Evolutionary conservation across 2,888 invertebrate genomes (phyloP), one percentile per base, ranked within the genome.

Genomic region (Cerceris ruficornis): DNA sequence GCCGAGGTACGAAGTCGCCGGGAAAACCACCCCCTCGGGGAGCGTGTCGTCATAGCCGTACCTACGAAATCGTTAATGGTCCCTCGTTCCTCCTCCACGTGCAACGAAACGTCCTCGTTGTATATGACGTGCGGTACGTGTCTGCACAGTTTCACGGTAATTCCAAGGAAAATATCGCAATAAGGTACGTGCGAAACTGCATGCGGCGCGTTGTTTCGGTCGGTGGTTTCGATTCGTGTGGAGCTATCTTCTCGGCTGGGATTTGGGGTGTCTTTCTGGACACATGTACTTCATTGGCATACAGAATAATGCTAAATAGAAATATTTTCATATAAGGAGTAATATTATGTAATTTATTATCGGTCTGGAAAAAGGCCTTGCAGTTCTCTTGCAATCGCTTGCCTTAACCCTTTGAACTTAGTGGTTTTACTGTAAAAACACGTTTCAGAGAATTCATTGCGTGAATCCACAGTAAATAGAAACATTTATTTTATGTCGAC

Each of bases 111-210:
- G 75, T 68, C 79, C 72, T 46, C 69, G 6, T 28, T 60, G 59
- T 55, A 69, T 68, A 81, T 72, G 67, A 72, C 75, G 67, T 59
- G 71, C 9, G 17, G 73, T 73, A 81, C 69, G 77, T 78, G 82
- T 79, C 84, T 85, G 84, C 80, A 80, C 82, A 82, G 76, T 86
- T 87, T 88, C 87, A 80, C 83, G 81, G 81, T 85, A 82, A 85
- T 78, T 78, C 72, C 71, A 72, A 80, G 60, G 79, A 82, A 83
- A 83, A 81, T 80, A 77, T 69, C 55, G 74, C 75, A 77, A 82
- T 75, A 82, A 74, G 80, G 66, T 70, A 82, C 69, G 76, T 79
- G 75, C 58, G 69, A 77, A 66, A 64, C 55, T 60, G 54, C 13
- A 41, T 42, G 66, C 28, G 42, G 15, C 42, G 62, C 13, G 46